A percentile compares a stretch with the other conserved stretches of the same genome.
phyloP scores from a whole-genome alignment of 92 coral and sea anemone genomes.

The Porites evermanni region DNA sequence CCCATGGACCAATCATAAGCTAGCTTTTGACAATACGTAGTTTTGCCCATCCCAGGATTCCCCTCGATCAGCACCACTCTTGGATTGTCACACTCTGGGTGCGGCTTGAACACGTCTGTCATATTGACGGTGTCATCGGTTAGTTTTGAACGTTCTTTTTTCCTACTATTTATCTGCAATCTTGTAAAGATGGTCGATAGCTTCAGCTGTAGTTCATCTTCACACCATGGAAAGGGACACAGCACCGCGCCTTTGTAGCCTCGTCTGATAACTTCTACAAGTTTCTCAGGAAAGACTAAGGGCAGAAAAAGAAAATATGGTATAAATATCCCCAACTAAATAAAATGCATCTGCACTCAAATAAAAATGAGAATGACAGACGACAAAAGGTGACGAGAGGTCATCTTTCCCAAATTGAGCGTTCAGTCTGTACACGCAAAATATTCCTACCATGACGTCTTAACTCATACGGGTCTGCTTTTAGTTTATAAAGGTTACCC shows the following conservation, averaged over 20 bases:
- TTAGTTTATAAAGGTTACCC: too few relatives aligned
- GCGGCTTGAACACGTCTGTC: slow-evolving; percentile 31
- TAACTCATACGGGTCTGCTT: too few relatives aligned
- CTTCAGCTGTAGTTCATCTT: slow-evolving; percentile 27
- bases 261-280: slow-evolving; percentile 29
- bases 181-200: slow-evolving; percentile 22
- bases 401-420: too few relatives aligned
- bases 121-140: background rate
- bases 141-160: slow-evolving; percentile 23
- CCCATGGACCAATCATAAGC: slow-evolving; percentile 53
- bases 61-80: slow-evolving; percentile 51
- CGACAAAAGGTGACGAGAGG: too few relatives aligned
- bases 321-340: too few relatives aligned
- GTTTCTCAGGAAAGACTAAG: slow-evolving; percentile 7
- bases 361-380: too few relatives aligned
- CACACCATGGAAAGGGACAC: slow-evolving; percentile 44
- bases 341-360: too few relatives aligned
- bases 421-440: too few relatives aligned
- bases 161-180: slow-evolving; percentile 12
- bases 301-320: background rate
- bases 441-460: too few relatives aligned
- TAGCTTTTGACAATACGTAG: slow-evolving; percentile 48
- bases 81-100: slow-evolving; percentile 25
- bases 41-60: slow-evolving; percentile 50
- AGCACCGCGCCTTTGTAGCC: slow-evolving; percentile 25